Conservation (phyloP, 1,140 invertebrate species). For the Pectinophora gossypiella region DNA sequence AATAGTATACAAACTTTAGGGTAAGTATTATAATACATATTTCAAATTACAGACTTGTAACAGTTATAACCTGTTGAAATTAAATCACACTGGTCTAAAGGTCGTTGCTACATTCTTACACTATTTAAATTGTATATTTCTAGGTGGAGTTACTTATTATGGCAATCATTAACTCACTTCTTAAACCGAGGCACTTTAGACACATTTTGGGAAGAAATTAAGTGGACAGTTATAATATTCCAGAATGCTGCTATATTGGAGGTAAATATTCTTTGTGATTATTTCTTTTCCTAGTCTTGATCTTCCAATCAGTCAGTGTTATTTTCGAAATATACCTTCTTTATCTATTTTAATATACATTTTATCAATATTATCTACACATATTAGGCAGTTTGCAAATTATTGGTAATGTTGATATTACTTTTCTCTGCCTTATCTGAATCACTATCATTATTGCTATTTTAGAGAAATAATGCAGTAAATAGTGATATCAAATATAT, state of each 20-base stretch:
- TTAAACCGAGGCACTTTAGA: slow-evolving; percentile 52
- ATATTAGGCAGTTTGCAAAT: too few relatives aligned
- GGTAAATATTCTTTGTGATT: slow-evolving; percentile 67
- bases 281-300: too few relatives aligned
- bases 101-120: neutral
- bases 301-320: too few relatives aligned
- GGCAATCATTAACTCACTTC: slow-evolving; percentile 78
- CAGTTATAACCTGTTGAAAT: too few relatives aligned
- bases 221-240: slow-evolving; percentile 85
- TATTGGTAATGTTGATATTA: too few relatives aligned
- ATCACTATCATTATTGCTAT: too few relatives aligned
- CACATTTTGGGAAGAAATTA: slow-evolving; percentile 82
- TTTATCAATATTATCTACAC: too few relatives aligned
- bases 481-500: too few relatives aligned
- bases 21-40: slow-evolving; percentile 37
- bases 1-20: slow-evolving; percentile 75
- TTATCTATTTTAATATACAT: too few relatives aligned
- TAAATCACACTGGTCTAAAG: neutral
- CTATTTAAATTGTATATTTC: neutral
- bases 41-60: neutral
- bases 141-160: slow-evolving; percentile 86
- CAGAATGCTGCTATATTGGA: slow-evolving; percentile 94
- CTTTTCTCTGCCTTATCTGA: too few relatives aligned
- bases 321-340: too few relatives aligned
- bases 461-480: too few relatives aligned